These are phyloP conservation scores for Aradus depressus DNA, from an alignment of 2,888 invertebrate genomes.

Conservation along the genomic window DNA sequence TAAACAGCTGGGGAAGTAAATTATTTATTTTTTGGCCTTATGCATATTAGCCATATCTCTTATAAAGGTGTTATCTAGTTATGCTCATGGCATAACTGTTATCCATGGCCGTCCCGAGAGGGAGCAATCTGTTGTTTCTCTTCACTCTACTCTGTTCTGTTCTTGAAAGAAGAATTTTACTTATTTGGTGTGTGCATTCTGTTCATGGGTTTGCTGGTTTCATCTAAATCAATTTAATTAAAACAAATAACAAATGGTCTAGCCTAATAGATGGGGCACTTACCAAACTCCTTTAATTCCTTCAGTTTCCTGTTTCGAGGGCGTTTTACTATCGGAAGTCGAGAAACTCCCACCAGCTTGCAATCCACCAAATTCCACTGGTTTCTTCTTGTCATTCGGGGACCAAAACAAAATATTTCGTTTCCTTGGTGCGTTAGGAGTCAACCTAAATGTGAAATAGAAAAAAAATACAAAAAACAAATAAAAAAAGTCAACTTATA, in stretches of 20 bases:
- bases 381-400: slow-evolving; percentile 11
- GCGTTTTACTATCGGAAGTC: background rate
- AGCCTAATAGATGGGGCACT: slow-evolving; percentile 7
- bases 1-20: too few species aligned
- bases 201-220: too few species aligned
- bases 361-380: background rate
- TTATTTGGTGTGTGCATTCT: too few species aligned
- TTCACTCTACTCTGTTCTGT: too few species aligned
- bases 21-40: too few species aligned
- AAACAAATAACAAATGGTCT: background rate
- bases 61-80: too few species aligned
- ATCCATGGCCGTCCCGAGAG: too few species aligned
- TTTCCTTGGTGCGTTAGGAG: slow-evolving; percentile 12
- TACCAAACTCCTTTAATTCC: slow-evolving; percentile 24
- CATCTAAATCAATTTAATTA: too few species aligned
- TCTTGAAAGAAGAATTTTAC: too few species aligned
- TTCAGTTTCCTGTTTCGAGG: slow-evolving; percentile 21
- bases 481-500: background rate
- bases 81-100: too few species aligned
- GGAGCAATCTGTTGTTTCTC: too few species aligned
- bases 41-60: too few species aligned
- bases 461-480: background rate
- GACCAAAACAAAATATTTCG: slow-evolving; percentile 12
- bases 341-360: background rate
- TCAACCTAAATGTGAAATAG: slow-evolving; percentile 7